phyloP scores from a whole-genome alignment of 2,888 invertebrate genomes.

The Brassicogethes aeneus region DNA sequence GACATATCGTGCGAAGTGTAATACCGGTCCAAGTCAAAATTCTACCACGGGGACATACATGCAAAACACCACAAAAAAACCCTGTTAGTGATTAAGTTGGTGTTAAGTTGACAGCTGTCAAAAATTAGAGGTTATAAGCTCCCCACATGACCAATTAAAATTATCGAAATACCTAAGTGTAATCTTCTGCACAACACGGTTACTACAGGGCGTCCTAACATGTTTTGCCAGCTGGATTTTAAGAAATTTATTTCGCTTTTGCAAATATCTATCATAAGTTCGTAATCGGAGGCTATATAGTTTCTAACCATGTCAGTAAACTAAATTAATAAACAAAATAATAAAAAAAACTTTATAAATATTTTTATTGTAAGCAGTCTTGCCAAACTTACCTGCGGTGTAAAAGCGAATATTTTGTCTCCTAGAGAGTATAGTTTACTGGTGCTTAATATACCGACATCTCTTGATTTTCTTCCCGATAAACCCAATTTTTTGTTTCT shows the following conservation, averaged over 20 bases:
- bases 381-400: constrained; percentile 87
- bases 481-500: constrained; percentile 87
- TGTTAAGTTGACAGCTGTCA: too few species aligned
- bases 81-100: not conserved
- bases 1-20: constrained; percentile 95
- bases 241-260: constrained; percentile 96
- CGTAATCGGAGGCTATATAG: constrained; percentile 97
- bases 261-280: constrained; percentile 95
- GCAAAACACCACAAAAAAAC: constrained; percentile 19
- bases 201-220: constrained; percentile 92
- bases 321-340: constrained; percentile 45
- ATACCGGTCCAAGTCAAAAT: constrained; percentile 87
- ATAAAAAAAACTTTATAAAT: constrained; percentile 5
- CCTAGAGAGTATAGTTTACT: constrained; percentile 95
- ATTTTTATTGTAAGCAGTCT: not conserved
- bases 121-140: too few species aligned
- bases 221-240: constrained; percentile 97
- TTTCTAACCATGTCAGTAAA: constrained; percentile 96
- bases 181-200: constrained; percentile 81
- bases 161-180: constrained; percentile 66
- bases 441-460: constrained; percentile 95
- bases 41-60: constrained; percentile 47
- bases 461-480: constrained; percentile 90
- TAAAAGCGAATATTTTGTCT: constrained; percentile 95
- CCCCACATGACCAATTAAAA: not conserved